phyloP scores from a whole-genome alignment of 2,797 vertebrate species.

The Pseudopleuronectes americanus region DNA sequence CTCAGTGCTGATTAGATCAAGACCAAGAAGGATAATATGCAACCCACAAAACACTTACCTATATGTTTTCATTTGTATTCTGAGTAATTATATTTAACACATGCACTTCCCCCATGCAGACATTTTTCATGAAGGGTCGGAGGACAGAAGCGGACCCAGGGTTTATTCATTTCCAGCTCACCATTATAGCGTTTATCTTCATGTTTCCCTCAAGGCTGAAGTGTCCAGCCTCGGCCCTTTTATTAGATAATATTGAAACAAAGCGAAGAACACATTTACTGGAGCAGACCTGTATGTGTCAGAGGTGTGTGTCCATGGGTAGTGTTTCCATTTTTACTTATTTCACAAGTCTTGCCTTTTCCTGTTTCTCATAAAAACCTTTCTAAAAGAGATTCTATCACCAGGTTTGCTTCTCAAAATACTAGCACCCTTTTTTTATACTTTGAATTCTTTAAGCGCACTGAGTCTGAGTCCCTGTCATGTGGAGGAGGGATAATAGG shows the following conservation, averaged over 20 bases:
- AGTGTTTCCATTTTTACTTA: background rate
- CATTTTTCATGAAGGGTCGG: background rate
- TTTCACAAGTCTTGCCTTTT: background rate
- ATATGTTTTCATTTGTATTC: conserved; percentile 1
- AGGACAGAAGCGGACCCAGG: background rate
- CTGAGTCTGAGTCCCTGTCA: conserved; percentile 6
- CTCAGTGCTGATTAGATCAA: conserved; percentile 14
- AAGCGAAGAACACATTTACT: background rate
- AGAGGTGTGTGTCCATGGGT: background rate
- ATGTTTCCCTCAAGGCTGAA: background rate
- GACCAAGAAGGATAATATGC: conserved; percentile 16
- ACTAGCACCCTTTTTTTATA: background rate
- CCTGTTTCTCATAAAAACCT: background rate
- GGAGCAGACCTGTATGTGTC: background rate
- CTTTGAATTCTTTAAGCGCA: background rate
- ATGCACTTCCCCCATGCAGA: background rate
- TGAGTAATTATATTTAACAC: conserved; percentile 7
- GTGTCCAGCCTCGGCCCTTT: background rate
- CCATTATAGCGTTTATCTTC: background rate
- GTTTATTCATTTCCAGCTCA: background rate
- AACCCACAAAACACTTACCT: background rate
- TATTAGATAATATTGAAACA: background rate
- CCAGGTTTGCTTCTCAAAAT: background rate
- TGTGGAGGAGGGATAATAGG: background rate
- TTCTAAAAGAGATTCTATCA: background rate